These are phyloP conservation scores for Chrysemys picta DNA, from an alignment of 2,113 vertebrate genomes.

Conservation along the genomic window DNA sequence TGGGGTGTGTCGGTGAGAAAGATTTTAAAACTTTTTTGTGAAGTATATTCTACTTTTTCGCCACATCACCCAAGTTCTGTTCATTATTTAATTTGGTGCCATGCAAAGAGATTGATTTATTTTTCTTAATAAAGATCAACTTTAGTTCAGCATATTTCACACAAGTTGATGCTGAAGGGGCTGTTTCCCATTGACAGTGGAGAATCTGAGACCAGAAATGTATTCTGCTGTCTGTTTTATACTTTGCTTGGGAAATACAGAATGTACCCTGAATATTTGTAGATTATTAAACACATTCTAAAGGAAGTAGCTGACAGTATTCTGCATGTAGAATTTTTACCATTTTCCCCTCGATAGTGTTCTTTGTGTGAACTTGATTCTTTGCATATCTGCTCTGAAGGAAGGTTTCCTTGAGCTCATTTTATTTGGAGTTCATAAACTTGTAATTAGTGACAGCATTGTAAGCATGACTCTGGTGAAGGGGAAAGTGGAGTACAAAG, in stretches of 20 bases:
- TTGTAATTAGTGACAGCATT: not conserved
- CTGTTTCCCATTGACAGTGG: accelerated
- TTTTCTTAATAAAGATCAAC: not conserved
- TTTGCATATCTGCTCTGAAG: not conserved
- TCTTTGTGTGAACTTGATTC: not conserved
- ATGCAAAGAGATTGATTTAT: not conserved
- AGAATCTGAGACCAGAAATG: accelerated
- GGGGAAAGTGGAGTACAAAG: not conserved
- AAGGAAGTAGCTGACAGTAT: not conserved
- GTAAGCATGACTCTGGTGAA: not conserved
- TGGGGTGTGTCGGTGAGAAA: not conserved
- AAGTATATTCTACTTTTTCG: not conserved
- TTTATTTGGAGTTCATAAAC: not conserved
- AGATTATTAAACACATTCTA: not conserved
- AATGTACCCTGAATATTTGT: not conserved
- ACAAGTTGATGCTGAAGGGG: not conserved
- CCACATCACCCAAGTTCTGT: accelerated
- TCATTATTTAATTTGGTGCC: accelerated
- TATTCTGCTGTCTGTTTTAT: not conserved
- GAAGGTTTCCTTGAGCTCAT: not conserved
- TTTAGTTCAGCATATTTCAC: not conserved
- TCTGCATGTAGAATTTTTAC: not conserved
- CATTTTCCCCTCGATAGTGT: not conserved
- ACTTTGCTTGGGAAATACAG: not conserved
- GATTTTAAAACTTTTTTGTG: accelerated